Base-by-base conservation (phyloP, 2,888 invertebrate genomes). In the Drosophila neotestacea region DNA sequence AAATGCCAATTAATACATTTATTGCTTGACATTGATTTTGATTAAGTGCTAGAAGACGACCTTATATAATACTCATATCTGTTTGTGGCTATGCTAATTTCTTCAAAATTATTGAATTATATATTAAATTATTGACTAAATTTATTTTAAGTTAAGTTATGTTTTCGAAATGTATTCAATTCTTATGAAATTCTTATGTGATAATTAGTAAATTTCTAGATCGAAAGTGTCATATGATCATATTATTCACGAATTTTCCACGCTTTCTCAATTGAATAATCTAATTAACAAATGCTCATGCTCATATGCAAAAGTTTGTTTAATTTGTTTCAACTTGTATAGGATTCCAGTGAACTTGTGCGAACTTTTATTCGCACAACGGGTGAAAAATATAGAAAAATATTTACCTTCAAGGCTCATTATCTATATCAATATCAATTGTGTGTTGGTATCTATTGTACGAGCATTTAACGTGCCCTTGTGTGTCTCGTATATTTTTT, bases 361-460 rank as follows among this genome's bases (percentile, higher is more conserved):
- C 52, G 56, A 66, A 55, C 58, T 68, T 72, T 30, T 42, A 50
- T 64, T 65, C 48, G 65, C 56, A 55, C 51, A 62, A 39, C 27
- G 48, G 38, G 42, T 61, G 65, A 59, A 83, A 77, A 83, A 60
- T 67, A 62, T 59, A 72, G 76, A 81, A 79, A 81, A 87, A 55
- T 83, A 85, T 81, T 79, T 81, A 72, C 79, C n/a, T 41, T 56
- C 46, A 39, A 36, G 38, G 41, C 78, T 73, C 73, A 73, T 85
- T 85, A 83, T 80, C 73, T 71, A 50, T 58, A 68, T 75, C 79
- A 80, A 67, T 65, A 61, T 61, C 30, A 54, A 82, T 73, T 65
- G 67, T 56, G 44, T 7, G 16, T 64, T 54, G 60, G 60, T 84
- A 81, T 81, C 80, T 71, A 55, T 55, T 66, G 75, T 67, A 58